Conservation (phyloP, 2,113 vertebrate genomes). For the Pleuronectes platessa region DNA sequence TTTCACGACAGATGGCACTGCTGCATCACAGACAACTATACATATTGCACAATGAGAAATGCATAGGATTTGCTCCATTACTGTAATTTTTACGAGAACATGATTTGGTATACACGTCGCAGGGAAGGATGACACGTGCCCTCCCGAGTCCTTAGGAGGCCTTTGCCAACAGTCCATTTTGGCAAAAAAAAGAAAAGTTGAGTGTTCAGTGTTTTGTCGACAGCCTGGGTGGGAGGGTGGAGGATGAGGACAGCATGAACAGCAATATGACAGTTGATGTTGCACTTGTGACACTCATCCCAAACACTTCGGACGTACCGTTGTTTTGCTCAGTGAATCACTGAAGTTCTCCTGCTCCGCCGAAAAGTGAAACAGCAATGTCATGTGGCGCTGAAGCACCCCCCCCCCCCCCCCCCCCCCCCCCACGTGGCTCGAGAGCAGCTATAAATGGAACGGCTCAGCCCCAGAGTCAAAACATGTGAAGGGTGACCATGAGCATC, state of each 20-base stretch:
- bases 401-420: too few relatives aligned
- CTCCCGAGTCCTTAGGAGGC: conserved; percentile 41
- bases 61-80: conserved; percentile 65
- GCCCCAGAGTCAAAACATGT: conserved; percentile 39
- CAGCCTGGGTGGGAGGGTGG: conserved; percentile 4
- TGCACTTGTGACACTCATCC: conserved; percentile 54
- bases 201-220: conserved; percentile 25
- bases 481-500: conserved; percentile 41
- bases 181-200: conserved; percentile 1
- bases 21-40: conserved; percentile 74
- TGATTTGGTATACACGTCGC: conserved; percentile 36
- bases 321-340: conserved; percentile 50
- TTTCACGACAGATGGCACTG: conserved; percentile 77
- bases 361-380: conserved; percentile 49
- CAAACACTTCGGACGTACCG: conserved; percentile 35
- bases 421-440: background rate
- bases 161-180: conserved; percentile 36
- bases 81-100: conserved; percentile 53
- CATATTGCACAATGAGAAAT: conserved; percentile 74
- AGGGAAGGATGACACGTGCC: conserved; percentile 28
- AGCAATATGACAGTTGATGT: conserved; percentile 55
- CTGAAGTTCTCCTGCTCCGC: conserved; percentile 41
- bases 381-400: conserved; percentile 35
- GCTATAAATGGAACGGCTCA: conserved; percentile 53
- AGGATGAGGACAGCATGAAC: conserved; percentile 18